phyloP scores from a whole-genome alignment of 1,140 invertebrate species.

The Drosophila nikananu region DNA sequence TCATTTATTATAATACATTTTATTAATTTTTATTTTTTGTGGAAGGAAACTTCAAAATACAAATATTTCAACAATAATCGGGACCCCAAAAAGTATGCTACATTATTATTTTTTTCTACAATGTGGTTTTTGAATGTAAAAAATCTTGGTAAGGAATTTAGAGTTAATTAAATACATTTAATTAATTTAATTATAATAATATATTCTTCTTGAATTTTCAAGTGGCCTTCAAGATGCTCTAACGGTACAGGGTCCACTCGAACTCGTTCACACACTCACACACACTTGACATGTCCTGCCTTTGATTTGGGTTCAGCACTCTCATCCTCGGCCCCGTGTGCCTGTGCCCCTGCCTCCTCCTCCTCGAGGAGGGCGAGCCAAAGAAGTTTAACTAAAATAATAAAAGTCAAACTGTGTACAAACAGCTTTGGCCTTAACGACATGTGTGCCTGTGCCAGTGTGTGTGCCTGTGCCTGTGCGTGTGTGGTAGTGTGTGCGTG shows the following conservation, averaged over 20 bases:
- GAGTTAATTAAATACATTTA: no score
- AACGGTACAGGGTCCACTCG: constrained; percentile 32
- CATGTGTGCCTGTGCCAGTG: constrained; percentile 30
- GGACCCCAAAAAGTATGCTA: no score
- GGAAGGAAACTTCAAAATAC: no score
- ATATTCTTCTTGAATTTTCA: not conserved
- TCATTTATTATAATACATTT: no score
- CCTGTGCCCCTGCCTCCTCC: not conserved
- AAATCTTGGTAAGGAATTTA: no score
- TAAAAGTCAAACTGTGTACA: constrained; percentile 80
- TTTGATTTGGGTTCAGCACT: constrained; percentile 69
- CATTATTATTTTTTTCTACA: no score
- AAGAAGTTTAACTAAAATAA: constrained; percentile 81
- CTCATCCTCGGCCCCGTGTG: constrained; percentile 17
- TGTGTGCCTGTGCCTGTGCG: not conserved
- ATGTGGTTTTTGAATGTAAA: not conserved
- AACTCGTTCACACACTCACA: constrained; percentile 17
- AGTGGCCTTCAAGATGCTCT: not conserved
- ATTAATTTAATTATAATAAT: no score
- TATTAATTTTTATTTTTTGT: not conserved
- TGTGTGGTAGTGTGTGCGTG: not conserved
- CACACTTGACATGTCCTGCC: constrained; percentile 53
- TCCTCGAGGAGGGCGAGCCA: not conserved
- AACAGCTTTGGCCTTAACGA: constrained; percentile 76
- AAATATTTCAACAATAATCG: not conserved